A percentile compares a stretch with the other conserved stretches of the same genome.
Conservation (phyloP, 2,888 invertebrate species). For the Hetaerina titia region DNA sequence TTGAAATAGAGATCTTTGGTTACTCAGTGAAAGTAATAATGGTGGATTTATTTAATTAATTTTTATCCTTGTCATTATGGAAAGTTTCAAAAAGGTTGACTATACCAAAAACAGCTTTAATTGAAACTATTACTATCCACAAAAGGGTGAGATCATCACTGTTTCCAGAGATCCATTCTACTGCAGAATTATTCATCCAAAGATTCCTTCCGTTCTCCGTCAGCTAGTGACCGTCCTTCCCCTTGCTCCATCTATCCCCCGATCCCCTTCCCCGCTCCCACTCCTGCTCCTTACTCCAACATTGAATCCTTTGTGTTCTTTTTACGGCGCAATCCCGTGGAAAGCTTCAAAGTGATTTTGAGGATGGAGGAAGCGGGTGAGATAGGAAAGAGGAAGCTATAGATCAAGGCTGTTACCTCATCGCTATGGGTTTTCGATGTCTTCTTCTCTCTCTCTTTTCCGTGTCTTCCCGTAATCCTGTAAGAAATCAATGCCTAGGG, state of each 20-base stretch:
- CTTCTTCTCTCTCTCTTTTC: neutral
- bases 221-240: neutral
- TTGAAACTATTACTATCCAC: neutral
- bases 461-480: neutral
- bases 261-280: neutral
- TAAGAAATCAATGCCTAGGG: constrained; percentile 36
- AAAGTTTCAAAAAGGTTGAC: no score
- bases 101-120: neutral
- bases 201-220: neutral
- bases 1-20: no score
- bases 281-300: neutral
- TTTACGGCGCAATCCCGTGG: constrained; percentile 32
- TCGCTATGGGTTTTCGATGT: constrained; percentile 47
- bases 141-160: neutral
- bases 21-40: no score
- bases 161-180: neutral
- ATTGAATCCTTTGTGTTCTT: constrained; percentile 24
- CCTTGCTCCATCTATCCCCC: neutral
- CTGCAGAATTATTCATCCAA: constrained; percentile 23
- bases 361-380: neutral
- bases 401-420: constrained; percentile 45
- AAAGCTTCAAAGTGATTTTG: neutral
- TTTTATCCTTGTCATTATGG: no score
- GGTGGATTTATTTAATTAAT: no score
- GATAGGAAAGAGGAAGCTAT: constrained; percentile 36